These are phyloP conservation scores for Hypsibius dujardini DNA, from an alignment of 1,140 invertebrate species.

Conservation along the genomic window DNA sequence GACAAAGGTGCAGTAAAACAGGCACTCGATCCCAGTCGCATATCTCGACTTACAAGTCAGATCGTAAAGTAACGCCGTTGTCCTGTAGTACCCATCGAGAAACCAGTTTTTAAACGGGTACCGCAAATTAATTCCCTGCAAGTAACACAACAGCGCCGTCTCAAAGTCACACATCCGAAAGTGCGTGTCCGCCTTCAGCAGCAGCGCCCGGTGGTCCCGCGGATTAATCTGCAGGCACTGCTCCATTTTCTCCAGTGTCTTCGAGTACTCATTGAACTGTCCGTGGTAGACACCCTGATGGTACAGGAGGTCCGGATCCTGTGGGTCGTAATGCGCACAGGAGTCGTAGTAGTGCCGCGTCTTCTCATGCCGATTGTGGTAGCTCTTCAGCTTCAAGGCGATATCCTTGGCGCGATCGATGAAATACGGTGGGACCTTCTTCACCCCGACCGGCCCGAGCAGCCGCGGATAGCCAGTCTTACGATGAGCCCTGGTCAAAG, in stretches of 20 bases:
- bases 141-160: not conserved
- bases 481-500: not conserved
- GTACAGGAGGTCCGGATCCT: not conserved
- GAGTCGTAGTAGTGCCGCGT: not conserved
- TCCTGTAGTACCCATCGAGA: constrained; percentile 2
- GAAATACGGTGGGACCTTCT: not conserved
- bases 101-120: not conserved
- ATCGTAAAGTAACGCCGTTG: not conserved
- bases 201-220: not conserved
- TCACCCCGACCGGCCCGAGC: not conserved
- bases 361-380: not conserved
- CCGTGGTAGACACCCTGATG: not conserved
- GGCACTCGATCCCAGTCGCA: too few species aligned
- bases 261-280: constrained; percentile 10
- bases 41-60: not conserved
- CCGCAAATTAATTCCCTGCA: not conserved
- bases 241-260: not conserved
- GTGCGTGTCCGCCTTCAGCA: constrained; percentile 8
- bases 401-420: constrained; percentile 1
- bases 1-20: too few species aligned
- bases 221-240: not conserved
- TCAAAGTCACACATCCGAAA: constrained; percentile 14
- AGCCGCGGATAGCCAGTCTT: not conserved
- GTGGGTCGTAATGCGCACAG: not conserved
- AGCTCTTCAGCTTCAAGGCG: not conserved